Base-by-base conservation (phyloP, 2,888 invertebrate genomes). In the Heliconius ethilla region DNA sequence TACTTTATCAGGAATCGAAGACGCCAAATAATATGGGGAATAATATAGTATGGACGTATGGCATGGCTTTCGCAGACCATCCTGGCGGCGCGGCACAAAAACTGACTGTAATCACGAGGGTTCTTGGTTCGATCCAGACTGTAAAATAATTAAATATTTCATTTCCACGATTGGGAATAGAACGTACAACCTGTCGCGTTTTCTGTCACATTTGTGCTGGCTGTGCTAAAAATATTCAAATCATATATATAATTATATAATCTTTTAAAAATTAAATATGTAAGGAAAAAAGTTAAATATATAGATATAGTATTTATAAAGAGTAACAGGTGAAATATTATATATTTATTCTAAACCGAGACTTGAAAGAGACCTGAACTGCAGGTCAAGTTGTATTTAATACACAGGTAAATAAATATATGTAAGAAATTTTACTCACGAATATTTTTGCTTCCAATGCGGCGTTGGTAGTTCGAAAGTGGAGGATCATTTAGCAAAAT, bases 401-500 rank as follows among this genome's bases (percentile, higher is more conserved):
- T 67, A 67, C 59, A n/a, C 59, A n/a, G 7, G 9, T 67, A 67
- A 22, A 37, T 70, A 51, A 70, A 29, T 70, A 25, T 27, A 59
- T n/a, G 22, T 22, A 55, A 73, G 37, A 73, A 15, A 7, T 37
- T 73, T 62, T 62, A 33, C 59, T 29, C 59, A 29, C 25, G 59
- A 70, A 63, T 75, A 51, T 70, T 75, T 75, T 62, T 70, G 69
- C 75, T 75, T 79, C 69, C 45, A 73, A 79, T 55, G 72, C 55
- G 78, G 72, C 55, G 78, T 27, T 40, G 75, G 78, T 70, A 81
- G 11, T 22, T 59, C 51, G 75, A 79, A 69, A 55, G 78, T 40
- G 55, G 75, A 74, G 75, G 76, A 86, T 86, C 87, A 86, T 87
- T 87, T 86, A 81, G 83, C 84, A 82, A 85, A 87, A 88, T 87